Evolutionary conservation across 2,113 vertebrate species (phyloP).

Genomic region (Propithecus coquereli): DNA sequence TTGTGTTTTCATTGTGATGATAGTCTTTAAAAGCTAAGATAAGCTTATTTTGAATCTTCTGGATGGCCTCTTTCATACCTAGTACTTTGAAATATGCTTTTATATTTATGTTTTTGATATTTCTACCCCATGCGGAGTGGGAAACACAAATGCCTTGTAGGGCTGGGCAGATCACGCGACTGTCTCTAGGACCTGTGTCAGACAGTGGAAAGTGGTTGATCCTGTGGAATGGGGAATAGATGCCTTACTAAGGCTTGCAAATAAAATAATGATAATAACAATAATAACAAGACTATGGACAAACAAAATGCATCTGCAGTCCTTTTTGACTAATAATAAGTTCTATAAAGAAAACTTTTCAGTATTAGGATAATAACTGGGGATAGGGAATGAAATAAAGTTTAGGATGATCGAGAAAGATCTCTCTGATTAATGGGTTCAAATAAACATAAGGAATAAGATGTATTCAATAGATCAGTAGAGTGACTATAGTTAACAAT

Average conservation of each 20-base stretch:
- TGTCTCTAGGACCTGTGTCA: fast-evolving
- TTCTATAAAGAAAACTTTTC: not conserved
- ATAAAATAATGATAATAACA: not conserved
- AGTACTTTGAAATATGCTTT: not conserved
- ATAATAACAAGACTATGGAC: not conserved
- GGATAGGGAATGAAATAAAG: not conserved
- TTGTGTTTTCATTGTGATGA: not conserved
- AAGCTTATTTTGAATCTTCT: not conserved
- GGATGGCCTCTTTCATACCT: not conserved
- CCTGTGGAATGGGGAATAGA: not conserved
- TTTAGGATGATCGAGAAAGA: not conserved
- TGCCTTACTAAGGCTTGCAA: not conserved
- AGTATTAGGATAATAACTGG: not conserved
- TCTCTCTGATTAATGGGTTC: not conserved
- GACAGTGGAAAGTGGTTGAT: fast-evolving
- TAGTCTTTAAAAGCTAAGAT: not conserved
- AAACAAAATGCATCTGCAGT: not conserved
- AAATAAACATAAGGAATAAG: not conserved
- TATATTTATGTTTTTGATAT: not conserved
- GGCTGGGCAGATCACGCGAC: not conserved
- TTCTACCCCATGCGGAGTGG: not conserved
- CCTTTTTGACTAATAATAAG: not conserved
- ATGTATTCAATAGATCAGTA: not conserved
- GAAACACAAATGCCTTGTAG: not conserved
- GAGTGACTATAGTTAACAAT: not conserved